phyloP scores from a whole-genome alignment of 64 coral and sea anemone species.

The Anthopleura sola region DNA sequence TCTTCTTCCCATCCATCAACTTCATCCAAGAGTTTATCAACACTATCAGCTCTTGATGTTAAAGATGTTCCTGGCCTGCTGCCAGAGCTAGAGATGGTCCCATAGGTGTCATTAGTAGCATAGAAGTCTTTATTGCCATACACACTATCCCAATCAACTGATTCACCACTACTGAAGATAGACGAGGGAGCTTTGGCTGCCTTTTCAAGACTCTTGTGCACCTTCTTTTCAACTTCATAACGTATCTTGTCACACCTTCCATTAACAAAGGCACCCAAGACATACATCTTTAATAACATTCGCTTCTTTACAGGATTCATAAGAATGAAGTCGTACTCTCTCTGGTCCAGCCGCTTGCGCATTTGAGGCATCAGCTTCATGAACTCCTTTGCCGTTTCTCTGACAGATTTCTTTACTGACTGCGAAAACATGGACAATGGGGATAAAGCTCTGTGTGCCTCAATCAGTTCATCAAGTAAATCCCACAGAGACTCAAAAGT shows the following conservation, averaged over 20 bases:
- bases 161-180: conserved; percentile 23
- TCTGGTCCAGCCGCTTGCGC: conserved; percentile 83
- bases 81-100: conserved; percentile 62
- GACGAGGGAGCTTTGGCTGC: conserved; percentile 59
- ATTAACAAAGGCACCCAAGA: conserved; percentile 92
- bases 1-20: conserved; percentile 69
- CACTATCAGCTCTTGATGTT: conserved; percentile 54
- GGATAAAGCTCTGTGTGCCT: conserved; percentile 81
- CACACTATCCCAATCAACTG: conserved; percentile 72
- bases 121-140: conserved; percentile 52
- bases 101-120: conserved; percentile 57
- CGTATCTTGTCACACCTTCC: conserved; percentile 76
- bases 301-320: conserved; percentile 91
- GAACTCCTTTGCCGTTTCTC: conserved; percentile 94
- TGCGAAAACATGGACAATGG: conserved; percentile 83
- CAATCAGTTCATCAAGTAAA: conserved; percentile 97
- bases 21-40: conserved; percentile 78
- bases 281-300: conserved; percentile 98
- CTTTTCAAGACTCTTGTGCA: conserved; percentile 70
- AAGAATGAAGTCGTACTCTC: conserved; percentile 96
- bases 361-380: conserved; percentile 94
- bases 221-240: conserved; percentile 87
- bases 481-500: conserved; percentile 98
- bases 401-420: conserved; percentile 87
- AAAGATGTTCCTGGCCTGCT: conserved; percentile 59